These are phyloP conservation scores for Butastur rufipennis DNA, from an alignment of 2,113 vertebrate genomes.

Conservation along the genomic window DNA sequence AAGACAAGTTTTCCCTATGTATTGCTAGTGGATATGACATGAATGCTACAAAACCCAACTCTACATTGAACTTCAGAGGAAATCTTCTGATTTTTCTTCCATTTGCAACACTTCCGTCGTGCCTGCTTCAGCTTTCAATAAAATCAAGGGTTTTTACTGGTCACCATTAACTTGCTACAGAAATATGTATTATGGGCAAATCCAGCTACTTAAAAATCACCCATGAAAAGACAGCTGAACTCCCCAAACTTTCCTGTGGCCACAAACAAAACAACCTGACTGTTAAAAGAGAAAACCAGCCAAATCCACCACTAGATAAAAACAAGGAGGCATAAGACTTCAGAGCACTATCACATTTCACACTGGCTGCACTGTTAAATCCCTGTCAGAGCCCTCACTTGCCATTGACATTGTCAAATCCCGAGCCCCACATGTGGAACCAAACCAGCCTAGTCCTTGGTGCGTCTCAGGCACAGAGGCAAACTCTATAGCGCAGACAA, in stretches of 20 bases:
- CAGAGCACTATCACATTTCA: background rate
- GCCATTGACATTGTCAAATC: background rate
- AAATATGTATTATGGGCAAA: background rate
- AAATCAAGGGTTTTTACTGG: background rate
- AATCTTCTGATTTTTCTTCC: background rate
- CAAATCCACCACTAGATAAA: background rate
- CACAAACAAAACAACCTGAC: background rate
- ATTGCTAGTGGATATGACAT: background rate
- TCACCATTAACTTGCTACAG: background rate
- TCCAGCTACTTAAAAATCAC: background rate
- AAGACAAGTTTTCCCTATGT: background rate
- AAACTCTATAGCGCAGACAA: accelerated
- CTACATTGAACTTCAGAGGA: background rate
- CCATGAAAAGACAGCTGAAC: background rate
- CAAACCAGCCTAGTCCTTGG: background rate
- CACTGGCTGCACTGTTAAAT: background rate
- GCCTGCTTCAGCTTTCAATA: background rate
- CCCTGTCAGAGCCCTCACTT: background rate
- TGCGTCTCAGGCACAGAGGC: background rate
- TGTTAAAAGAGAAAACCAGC: background rate
- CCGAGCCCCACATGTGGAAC: background rate
- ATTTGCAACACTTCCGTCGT: background rate
- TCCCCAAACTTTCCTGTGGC: background rate
- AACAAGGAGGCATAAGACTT: background rate
- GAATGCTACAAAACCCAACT: background rate